phyloP scores from a whole-genome alignment of 1,140 invertebrate genomes.

The Trachymyrmex septentrionalis region DNA sequence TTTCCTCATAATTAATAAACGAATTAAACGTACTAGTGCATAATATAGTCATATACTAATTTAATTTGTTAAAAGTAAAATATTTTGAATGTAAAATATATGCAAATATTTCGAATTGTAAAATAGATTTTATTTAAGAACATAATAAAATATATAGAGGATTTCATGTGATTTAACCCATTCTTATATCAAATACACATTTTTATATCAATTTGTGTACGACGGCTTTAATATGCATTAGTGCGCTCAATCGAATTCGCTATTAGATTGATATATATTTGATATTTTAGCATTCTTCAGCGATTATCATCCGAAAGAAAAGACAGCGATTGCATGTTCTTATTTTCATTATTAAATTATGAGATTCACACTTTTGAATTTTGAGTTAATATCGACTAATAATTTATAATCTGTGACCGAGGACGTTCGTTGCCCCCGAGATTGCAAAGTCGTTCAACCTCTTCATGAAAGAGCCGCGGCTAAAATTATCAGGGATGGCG shows the following conservation, averaged over 20 bases:
- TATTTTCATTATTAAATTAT: not conserved
- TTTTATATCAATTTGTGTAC: too few relatives aligned
- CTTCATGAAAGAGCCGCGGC: not conserved
- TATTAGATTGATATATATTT: not conserved
- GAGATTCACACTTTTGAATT: not conserved
- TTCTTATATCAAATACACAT: too few relatives aligned
- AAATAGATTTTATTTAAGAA: too few relatives aligned
- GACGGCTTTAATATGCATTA: too few relatives aligned
- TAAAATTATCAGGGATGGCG: constrained; percentile 33
- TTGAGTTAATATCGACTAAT: not conserved
- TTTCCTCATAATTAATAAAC: not conserved
- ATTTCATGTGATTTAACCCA: too few relatives aligned
- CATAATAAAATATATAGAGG: too few relatives aligned
- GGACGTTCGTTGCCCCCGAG: constrained; percentile 15
- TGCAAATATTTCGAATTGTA: too few relatives aligned
- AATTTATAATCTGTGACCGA: not conserved
- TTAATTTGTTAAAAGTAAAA: too few relatives aligned
- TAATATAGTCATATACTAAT: too few relatives aligned
- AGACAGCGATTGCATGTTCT: not conserved
- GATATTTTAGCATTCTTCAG: not conserved
- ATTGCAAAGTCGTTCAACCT: constrained; percentile 25
- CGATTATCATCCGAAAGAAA: not conserved
- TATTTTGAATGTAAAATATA: too few relatives aligned
- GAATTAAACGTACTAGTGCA: too few relatives aligned
- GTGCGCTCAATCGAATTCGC: too few relatives aligned